Conservation (phyloP, 2,888 invertebrate species). For the Rotaria magnacalcarata region DNA sequence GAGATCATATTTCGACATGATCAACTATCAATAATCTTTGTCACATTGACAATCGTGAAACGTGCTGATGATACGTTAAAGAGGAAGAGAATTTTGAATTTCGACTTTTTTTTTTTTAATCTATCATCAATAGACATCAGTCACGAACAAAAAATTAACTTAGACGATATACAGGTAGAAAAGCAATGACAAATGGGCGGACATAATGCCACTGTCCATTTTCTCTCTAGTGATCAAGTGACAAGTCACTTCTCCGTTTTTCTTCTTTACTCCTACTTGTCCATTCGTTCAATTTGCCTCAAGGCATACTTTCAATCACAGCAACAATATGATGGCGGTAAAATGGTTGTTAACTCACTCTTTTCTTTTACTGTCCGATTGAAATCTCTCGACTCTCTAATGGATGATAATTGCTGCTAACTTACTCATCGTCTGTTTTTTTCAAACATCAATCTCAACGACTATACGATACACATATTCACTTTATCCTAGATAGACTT, state of each 20-base stretch:
- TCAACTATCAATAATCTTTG: not conserved
- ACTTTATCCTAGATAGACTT: not conserved
- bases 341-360: constrained; percentile 20
- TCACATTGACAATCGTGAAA: constrained; percentile 10
- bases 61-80: not conserved
- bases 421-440: constrained; percentile 13
- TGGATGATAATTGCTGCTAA: constrained; percentile 35
- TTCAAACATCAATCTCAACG: not conserved
- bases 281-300: not conserved
- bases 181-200: not conserved
- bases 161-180: not conserved
- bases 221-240: constrained; percentile 18
- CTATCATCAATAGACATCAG: not conserved
- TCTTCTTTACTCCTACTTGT: not conserved
- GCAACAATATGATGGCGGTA: constrained; percentile 17
- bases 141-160: constrained; percentile 16
- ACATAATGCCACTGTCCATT: constrained; percentile 13
- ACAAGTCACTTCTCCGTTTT: not conserved
- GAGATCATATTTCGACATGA: constrained; percentile 11
- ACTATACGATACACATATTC: not conserved
- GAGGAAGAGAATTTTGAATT: not conserved
- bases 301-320: constrained; percentile 29
- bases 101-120: not conserved
- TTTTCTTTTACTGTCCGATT: constrained; percentile 15
- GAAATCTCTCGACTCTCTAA: constrained; percentile 35